Evolutionary conservation across 2,797 vertebrate species (phyloP).

Genomic region (Octomys mimax): DNA sequence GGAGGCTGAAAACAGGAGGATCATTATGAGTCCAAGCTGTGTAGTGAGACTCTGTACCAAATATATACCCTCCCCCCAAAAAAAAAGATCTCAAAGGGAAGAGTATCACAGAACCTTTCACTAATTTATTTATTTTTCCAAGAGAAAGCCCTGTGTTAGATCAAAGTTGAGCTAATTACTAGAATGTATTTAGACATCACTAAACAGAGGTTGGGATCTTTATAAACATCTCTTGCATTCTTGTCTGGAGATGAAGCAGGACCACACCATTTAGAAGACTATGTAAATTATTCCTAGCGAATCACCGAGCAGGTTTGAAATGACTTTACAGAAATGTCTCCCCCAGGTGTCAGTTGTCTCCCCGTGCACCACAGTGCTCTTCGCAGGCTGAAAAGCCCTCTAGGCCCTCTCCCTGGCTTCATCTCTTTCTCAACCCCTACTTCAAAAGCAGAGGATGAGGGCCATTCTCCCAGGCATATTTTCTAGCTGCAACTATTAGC

Average conservation of each 20-base stretch:
- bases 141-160: conserved; percentile 57
- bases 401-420: conserved; percentile 76
- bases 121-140: conserved; percentile 70
- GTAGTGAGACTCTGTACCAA: too few relatives aligned
- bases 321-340: conserved; percentile 81
- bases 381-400: conserved; percentile 63
- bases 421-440: conserved; percentile 77
- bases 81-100: conserved; percentile 3
- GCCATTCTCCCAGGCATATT: conserved; percentile 73
- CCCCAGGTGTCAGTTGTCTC: conserved; percentile 57
- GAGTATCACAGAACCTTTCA: conserved; percentile 4
- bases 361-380: conserved; percentile 57
- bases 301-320: conserved; percentile 81
- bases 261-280: conserved; percentile 58
- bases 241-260: conserved; percentile 76
- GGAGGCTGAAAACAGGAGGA: too few relatives aligned
- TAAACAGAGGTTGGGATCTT: conserved; percentile 81
- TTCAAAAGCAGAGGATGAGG: conserved; percentile 84
- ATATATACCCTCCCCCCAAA: too few relatives aligned
- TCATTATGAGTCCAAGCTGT: too few relatives aligned
- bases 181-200: conserved; percentile 68
- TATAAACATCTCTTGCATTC: conserved; percentile 73
- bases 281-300: conserved; percentile 77
- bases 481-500: conserved; percentile 79
- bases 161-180: conserved; percentile 82